These are phyloP conservation scores for Phyllotreta cruciferae DNA, from an alignment of 2,888 invertebrate genomes.

Conservation along the genomic window DNA sequence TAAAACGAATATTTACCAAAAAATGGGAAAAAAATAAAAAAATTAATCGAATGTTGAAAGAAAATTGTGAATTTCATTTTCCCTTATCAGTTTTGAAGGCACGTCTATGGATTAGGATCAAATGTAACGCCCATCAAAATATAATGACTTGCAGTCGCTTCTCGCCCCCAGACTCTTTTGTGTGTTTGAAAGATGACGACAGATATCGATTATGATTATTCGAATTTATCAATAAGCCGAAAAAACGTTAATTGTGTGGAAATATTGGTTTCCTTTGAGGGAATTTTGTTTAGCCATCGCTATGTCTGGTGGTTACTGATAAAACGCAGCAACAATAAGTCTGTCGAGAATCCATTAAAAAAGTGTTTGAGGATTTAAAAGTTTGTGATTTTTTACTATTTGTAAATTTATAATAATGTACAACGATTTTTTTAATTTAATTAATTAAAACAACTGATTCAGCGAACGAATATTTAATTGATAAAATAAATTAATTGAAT, in stretches of 20 bases:
- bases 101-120: slow-evolving; percentile 5
- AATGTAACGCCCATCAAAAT: slow-evolving; percentile 27
- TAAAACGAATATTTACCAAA: no score
- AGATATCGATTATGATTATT: slow-evolving; percentile 34
- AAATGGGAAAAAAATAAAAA: no score
- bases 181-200: slow-evolving; percentile 36
- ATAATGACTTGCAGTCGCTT: slow-evolving; percentile 35
- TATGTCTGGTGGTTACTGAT: slow-evolving; percentile 17
- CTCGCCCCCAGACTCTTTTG: slow-evolving; percentile 30
- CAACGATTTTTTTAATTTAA: no score
- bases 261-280: slow-evolving; percentile 23
- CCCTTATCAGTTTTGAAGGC: no score
- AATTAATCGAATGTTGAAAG: slow-evolving; percentile 12
- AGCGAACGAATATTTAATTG: no score
- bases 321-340: neutral
- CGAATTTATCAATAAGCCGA: slow-evolving; percentile 31
- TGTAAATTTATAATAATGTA: no score
- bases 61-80: no score
- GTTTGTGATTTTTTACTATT: neutral
- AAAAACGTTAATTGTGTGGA: slow-evolving; percentile 31
- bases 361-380: neutral
- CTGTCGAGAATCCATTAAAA: neutral
- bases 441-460: no score
- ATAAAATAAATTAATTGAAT: no score
- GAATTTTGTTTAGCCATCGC: slow-evolving; percentile 19